These are phyloP conservation scores for Zootoca vivipara DNA, from an alignment of 2,113 vertebrate genomes.

Conservation along the genomic window DNA sequence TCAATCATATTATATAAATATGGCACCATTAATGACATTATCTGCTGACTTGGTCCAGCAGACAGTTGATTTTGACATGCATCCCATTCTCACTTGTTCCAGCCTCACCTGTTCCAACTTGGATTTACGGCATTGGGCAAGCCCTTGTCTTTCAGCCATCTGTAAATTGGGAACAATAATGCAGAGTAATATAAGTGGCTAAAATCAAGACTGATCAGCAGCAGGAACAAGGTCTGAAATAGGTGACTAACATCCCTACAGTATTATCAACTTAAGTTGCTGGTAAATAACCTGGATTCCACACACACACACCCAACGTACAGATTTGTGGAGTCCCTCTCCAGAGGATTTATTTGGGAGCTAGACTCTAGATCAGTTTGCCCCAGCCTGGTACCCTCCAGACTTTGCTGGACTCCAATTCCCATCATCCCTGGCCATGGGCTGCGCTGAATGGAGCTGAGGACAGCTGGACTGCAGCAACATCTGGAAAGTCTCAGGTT, in stretches of 20 bases:
- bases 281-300: neutral
- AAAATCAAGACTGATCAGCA: neutral
- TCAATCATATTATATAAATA: neutral
- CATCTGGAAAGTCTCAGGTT: no score
- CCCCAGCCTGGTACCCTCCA: no score
- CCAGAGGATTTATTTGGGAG: neutral
- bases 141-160: neutral
- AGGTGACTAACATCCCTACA: neutral
- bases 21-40: neutral
- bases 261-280: neutral
- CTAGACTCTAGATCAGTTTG: no score
- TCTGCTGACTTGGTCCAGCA: neutral
- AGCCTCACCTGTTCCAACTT: neutral
- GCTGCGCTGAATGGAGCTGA: no score
- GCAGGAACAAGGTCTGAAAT: neutral
- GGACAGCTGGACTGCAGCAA: no score
- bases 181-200: neutral
- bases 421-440: no score
- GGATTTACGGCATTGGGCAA: neutral
- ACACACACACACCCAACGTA: no score
- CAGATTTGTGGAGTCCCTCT: neutral
- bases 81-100: neutral
- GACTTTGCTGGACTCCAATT: no score
- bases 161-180: neutral
- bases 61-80: neutral